phyloP scores from a whole-genome alignment of 2,113 vertebrate species.

The Melanocharis versteri region DNA sequence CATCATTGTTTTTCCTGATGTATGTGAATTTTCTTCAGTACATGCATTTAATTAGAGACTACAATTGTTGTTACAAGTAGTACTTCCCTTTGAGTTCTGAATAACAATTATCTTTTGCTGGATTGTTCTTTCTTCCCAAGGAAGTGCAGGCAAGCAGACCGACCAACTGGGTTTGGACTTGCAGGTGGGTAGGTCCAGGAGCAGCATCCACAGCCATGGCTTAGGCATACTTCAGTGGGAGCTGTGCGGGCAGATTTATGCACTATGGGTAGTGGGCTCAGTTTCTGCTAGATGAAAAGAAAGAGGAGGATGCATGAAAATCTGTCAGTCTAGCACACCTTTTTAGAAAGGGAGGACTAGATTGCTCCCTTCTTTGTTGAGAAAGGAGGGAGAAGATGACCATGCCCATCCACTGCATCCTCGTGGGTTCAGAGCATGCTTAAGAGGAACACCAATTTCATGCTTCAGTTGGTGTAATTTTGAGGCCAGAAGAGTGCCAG shows the following conservation, averaged over 20 bases:
- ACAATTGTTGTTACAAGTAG: neutral
- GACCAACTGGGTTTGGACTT: neutral
- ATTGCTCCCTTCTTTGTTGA: neutral
- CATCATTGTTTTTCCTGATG: neutral
- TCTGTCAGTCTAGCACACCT: neutral
- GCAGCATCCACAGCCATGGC: neutral
- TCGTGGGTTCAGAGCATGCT: neutral
- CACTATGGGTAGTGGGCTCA: neutral
- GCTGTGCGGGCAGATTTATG: rapidly evolving
- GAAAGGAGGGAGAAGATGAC: neutral
- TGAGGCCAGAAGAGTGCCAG: neutral
- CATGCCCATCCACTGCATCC: neutral
- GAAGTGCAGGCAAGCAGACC: neutral
- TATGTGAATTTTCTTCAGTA: neutral
- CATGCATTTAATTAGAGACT: neutral
- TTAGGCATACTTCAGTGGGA: neutral
- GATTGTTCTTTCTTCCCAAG: neutral
- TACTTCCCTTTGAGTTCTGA: neutral
- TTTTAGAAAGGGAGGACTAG: neutral
- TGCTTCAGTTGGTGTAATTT: neutral
- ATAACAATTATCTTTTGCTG: neutral
- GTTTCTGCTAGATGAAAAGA: neutral
- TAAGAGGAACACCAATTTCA: neutral
- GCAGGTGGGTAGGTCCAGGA: neutral
- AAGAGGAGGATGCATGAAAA: neutral